Conservation (phyloP, 2,888 invertebrate species). For the Perizoma affinitatum region DNA sequence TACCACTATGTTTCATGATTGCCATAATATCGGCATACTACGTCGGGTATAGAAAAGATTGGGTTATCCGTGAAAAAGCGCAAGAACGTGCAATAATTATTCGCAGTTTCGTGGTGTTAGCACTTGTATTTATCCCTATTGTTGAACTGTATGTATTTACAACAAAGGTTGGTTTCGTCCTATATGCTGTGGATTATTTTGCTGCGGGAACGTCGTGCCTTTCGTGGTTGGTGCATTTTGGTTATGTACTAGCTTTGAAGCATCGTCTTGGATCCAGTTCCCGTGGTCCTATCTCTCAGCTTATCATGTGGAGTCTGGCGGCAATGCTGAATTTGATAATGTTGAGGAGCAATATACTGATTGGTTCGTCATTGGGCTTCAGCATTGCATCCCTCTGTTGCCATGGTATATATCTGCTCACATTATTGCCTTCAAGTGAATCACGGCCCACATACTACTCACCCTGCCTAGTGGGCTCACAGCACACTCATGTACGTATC, state of each 20-base stretch:
- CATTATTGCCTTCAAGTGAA: conserved; percentile 86
- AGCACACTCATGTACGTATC: conserved; percentile 79
- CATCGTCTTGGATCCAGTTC: conserved; percentile 86
- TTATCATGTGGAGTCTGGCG: conserved; percentile 88
- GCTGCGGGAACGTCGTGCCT: conserved; percentile 88
- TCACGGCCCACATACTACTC: conserved; percentile 79
- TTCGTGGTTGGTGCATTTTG: conserved; percentile 92
- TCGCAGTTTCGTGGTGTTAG: conserved; percentile 86
- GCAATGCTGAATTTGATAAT: conserved; percentile 88
- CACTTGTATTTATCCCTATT: conserved; percentile 87
- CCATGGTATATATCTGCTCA: conserved; percentile 88
- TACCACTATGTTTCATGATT: conserved; percentile 89
- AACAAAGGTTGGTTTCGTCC: conserved; percentile 70
- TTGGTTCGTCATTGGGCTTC: conserved; percentile 81
- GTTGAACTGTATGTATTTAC: conserved; percentile 87
- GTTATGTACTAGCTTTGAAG: conserved; percentile 88
- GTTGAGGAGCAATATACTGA: conserved; percentile 86
- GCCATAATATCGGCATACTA: conserved; percentile 92
- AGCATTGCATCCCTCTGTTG: conserved; percentile 85
- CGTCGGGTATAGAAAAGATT: conserved; percentile 87
- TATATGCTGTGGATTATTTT: conserved; percentile 88
- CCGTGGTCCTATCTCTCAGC: conserved; percentile 88
- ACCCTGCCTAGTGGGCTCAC: conserved; percentile 76
- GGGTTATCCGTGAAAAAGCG: conserved; percentile 85
- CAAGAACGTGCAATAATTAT: conserved; percentile 86